Conservation (phyloP, 2,888 invertebrate species). For the Clunio marinus region DNA sequence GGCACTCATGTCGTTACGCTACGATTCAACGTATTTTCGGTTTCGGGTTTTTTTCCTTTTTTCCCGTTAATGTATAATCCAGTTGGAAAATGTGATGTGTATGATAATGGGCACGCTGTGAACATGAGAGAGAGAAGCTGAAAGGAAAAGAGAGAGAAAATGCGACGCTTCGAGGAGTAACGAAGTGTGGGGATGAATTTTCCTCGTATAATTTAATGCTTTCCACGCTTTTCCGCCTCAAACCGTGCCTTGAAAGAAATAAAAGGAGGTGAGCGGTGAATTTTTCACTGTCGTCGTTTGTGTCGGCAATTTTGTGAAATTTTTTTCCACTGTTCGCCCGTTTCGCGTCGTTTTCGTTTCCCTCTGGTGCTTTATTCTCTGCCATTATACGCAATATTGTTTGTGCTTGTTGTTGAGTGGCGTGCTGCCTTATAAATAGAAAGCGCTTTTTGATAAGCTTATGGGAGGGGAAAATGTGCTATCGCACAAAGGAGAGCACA, state of each 20-base stretch:
- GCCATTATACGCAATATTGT: constrained; percentile 33
- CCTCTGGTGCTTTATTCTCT: constrained; percentile 11
- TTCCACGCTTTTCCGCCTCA: constrained; percentile 29
- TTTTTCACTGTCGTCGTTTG: background rate
- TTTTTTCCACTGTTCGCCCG: constrained; percentile 12
- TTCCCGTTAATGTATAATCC: constrained; percentile 14
- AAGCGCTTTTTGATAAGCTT: constrained; percentile 29
- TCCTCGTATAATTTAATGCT: constrained; percentile 38
- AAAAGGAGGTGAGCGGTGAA: background rate
- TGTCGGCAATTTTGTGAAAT: constrained; percentile 26
- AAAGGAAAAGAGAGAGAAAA: constrained; percentile 4
- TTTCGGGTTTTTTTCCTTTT: background rate
- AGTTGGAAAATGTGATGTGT: constrained; percentile 27
- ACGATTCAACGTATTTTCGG: constrained; percentile 3
- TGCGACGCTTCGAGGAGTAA: constrained; percentile 18
- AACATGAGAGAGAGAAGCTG: background rate
- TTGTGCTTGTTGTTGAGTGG: constrained; percentile 35
- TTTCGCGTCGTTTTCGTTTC: constrained; percentile 26
- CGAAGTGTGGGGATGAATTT: constrained; percentile 29
- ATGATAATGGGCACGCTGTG: constrained; percentile 36
- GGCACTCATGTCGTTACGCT: constrained; percentile 19
- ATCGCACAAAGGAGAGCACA: no score
- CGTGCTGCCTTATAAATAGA: constrained; percentile 39
- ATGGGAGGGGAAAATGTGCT: no score
- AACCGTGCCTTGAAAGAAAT: background rate